Evolutionary conservation across 2,888 invertebrate species (phyloP).

Genomic region (Noctua fimbriata): DNA sequence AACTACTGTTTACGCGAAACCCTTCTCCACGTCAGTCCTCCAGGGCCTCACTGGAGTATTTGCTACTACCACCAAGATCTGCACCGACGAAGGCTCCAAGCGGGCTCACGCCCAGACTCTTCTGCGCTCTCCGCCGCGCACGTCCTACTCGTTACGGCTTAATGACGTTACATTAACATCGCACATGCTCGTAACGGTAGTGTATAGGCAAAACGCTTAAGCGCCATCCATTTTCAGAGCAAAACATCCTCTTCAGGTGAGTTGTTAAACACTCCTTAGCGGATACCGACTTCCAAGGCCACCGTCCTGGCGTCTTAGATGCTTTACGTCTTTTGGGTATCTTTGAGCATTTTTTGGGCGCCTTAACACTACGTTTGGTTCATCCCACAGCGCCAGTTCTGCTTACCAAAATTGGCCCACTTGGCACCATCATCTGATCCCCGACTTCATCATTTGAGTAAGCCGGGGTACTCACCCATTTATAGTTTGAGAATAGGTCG

Average conservation of each 20-base stretch:
- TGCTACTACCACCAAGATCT: constrained; percentile 93
- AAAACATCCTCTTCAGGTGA: constrained; percentile 88
- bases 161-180: constrained; percentile 72
- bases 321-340: constrained; percentile 52
- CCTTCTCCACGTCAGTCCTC: constrained; percentile 91
- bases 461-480: constrained; percentile 93
- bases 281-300: constrained; percentile 55
- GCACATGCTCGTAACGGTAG: constrained; percentile 80
- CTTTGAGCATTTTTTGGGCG: constrained; percentile 90
- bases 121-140: constrained; percentile 88
- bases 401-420: constrained; percentile 94
- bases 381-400: constrained; percentile 95
- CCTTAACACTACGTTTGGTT: constrained; percentile 93
- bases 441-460: constrained; percentile 90
- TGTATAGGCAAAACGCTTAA: constrained; percentile 76
- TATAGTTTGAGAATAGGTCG: constrained; percentile 95
- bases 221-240: constrained; percentile 92
- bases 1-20: constrained; percentile 88
- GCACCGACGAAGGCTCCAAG: constrained; percentile 89
- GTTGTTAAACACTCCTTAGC: constrained; percentile 85
- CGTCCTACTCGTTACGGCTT: constrained; percentile 91
- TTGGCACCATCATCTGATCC: constrained; percentile 90
- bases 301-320: constrained; percentile 42
- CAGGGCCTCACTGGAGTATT: constrained; percentile 92
- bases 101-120: constrained; percentile 89